Evolutionary conservation across 2,113 vertebrate species (phyloP).

Genomic region (Brienomyrus brachyistius): DNA sequence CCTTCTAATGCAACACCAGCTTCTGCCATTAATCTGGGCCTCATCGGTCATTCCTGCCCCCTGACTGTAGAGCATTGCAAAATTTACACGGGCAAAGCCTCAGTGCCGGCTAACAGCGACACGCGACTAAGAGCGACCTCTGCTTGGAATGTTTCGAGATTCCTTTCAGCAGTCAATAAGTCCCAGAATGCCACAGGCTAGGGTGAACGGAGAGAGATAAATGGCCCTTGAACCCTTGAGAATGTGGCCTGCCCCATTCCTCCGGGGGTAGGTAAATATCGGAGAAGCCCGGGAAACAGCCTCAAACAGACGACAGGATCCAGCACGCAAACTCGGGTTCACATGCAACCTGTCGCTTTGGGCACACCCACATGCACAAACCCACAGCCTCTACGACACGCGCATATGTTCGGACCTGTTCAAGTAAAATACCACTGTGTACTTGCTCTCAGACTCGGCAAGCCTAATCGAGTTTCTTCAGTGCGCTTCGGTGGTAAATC

Average conservation of each 20-base stretch:
- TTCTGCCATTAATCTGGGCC: not conserved
- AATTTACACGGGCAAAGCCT: not conserved
- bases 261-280: not conserved
- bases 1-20: not conserved
- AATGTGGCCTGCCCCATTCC: constrained; percentile 3
- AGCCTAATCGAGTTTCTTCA: not conserved
- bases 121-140: not conserved
- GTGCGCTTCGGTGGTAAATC: not conserved
- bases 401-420: not conserved
- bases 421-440: not conserved
- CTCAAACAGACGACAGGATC: not conserved
- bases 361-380: no score
- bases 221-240: not conserved
- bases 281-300: not conserved
- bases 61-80: not conserved
- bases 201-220: not conserved
- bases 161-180: not conserved
- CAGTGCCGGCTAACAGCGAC: not conserved
- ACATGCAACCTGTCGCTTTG: not conserved
- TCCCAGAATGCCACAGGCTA: constrained; percentile 8
- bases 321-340: not conserved
- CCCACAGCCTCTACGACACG: not conserved
- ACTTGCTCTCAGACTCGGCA: not conserved
- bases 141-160: not conserved
- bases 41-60: not conserved